Conservation (phyloP, 1,140 invertebrate species). For the Pseudomyrmex sp. region DNA sequence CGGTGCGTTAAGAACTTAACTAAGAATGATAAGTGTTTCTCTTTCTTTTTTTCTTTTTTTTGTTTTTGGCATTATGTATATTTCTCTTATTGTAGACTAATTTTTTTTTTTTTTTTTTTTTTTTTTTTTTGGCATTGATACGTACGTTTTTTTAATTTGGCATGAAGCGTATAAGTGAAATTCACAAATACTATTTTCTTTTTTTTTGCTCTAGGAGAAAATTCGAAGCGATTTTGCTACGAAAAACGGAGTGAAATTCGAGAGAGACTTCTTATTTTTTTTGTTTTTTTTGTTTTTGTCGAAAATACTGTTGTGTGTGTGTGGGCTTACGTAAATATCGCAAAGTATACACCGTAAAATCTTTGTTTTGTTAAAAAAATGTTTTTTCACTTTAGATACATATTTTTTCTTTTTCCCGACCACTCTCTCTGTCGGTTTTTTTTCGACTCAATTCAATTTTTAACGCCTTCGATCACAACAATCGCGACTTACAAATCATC, state of each 20-base stretch:
- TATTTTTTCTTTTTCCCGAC: background rate
- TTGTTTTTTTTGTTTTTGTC: background rate
- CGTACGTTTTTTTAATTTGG: conserved; percentile 53
- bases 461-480: conserved; percentile 17
- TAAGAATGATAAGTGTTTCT: background rate
- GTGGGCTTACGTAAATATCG: background rate
- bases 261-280: background rate
- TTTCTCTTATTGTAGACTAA: conserved; percentile 43
- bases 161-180: conserved; percentile 48
- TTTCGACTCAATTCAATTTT: background rate
- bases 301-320: background rate
- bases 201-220: background rate
- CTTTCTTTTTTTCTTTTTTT: background rate
- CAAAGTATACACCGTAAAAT: background rate
- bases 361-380: background rate
- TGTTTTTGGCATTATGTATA: conserved; percentile 37
- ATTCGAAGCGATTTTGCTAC: conserved; percentile 36
- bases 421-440: background rate
- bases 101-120: conserved; percentile 1
- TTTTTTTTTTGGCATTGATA: conserved; percentile 40
- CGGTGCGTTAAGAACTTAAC: conserved; percentile 19
- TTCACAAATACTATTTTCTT: conserved; percentile 12
- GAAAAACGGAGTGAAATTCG: background rate
- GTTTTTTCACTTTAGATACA: background rate
- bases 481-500: conserved; percentile 13